These are phyloP conservation scores for Drosophila demipolita DNA, from an alignment of 2,888 invertebrate species.

Conservation along the genomic window DNA sequence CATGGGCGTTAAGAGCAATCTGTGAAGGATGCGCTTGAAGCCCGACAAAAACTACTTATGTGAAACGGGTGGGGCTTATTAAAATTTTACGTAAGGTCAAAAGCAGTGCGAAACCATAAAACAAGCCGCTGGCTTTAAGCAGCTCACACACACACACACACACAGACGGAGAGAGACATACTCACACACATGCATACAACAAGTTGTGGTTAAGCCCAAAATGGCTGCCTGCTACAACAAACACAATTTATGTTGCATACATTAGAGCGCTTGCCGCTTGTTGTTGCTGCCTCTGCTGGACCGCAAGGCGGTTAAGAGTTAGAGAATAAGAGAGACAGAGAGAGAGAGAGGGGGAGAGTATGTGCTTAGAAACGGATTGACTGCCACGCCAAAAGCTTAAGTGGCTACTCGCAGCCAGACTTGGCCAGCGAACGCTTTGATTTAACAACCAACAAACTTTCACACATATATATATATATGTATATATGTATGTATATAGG, in stretches of 20 bases:
- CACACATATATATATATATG: conserved; percentile 3
- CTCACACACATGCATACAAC: conserved; percentile 25
- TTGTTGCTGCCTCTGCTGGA: conserved; percentile 35
- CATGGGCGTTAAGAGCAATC: conserved; percentile 30
- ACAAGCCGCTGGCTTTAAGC: conserved; percentile 77
- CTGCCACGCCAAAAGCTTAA: conserved; percentile 79
- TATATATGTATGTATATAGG: not conserved
- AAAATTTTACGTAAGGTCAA: conserved; percentile 77
- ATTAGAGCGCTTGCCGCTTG: conserved; percentile 52
- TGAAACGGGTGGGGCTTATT: conserved; percentile 58
- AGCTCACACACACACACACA: conserved; percentile 26
- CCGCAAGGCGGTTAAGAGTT: conserved; percentile 61
- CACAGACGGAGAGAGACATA: conserved; percentile 18
- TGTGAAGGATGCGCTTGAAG: conserved; percentile 43
- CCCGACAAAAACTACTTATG: conserved; percentile 47
- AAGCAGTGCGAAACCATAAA: conserved; percentile 78
- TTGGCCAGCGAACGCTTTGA: conserved; percentile 57
- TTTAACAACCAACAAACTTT: conserved; percentile 54
- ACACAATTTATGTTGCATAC: conserved; percentile 77
- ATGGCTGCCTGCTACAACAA: conserved; percentile 55
- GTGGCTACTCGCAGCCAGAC: conserved; percentile 62
- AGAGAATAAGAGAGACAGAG: not conserved
- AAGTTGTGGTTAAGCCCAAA: conserved; percentile 51
- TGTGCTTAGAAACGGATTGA: conserved; percentile 75
- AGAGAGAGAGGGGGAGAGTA: not conserved